Base-by-base conservation (phyloP, 2,888 invertebrate genomes). In the Pseudeuparius sepicola region DNA sequence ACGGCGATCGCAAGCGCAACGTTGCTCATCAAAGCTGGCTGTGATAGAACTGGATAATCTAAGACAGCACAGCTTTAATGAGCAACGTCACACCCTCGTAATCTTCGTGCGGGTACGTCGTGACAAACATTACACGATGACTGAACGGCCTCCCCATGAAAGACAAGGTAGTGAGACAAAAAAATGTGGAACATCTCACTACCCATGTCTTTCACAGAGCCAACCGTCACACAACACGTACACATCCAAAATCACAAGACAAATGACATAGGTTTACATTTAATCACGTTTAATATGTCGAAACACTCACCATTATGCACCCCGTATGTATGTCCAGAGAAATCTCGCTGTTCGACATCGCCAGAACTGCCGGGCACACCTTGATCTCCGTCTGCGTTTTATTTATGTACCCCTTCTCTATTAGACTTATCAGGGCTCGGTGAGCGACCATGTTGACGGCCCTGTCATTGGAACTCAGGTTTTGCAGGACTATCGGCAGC, bases 131-230 rank as follows among this genome's bases (percentile, higher is more conserved):
- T n/a, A n/a, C n/a, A n/a, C n/a, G n/a, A n/a, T n/a, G n/a, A n/a
- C n/a, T 6, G 18, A 20, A 40, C 53, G 52, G 49, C 42, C 67
- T 70, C 79, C 71, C 57, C 85, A 85, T 87, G 90, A 92, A 92
- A 90, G 90, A 92, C 92, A 92, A 86, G 86, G 85, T 88, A 92
- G 90, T 87, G 88, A 92, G 90, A 79, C 73, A 75, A 70, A 67
- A 59, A 38, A 31, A 68, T 65, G 38, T 61, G 62, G 59, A 68
- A 68, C 90, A 90, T 90, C 90, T 92, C 92, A 84, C 88, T 89
- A 92, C 90, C 84, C 87, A 85, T 85, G 92, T 92, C 90, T 92
- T 90, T 90, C 90, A 89, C 65, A 68, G 61, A 69, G 78, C 64
- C 71, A 66, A 36, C 31, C 31, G 15, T 17, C 14, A 20, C 10